These are phyloP conservation scores for Spinibarbus caldwelli DNA, from an alignment of 2,797 vertebrate species.

Conservation along the genomic window DNA sequence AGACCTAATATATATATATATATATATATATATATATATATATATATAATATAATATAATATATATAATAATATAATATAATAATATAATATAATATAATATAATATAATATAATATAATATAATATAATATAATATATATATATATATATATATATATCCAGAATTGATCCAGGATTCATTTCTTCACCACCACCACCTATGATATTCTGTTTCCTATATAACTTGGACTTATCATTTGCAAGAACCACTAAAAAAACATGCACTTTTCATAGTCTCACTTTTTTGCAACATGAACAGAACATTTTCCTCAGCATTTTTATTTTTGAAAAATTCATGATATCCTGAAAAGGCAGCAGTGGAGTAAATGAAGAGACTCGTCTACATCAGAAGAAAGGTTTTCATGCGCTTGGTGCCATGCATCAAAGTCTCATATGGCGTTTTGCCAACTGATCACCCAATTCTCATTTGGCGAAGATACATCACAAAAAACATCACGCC, in stretches of 20 bases:
- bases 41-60: no score
- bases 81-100: no score
- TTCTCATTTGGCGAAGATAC: conserved; percentile 61
- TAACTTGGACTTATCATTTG: background rate
- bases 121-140: no score
- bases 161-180: background rate
- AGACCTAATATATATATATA: no score
- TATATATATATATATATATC: no score
- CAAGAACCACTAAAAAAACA: background rate
- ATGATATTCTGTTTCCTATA: background rate
- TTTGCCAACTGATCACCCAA: conserved; percentile 67
- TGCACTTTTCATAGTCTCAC: background rate
- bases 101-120: no score
- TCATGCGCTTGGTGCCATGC: conserved; percentile 63
- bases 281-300: background rate
- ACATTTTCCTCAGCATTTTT: conserved; percentile 27
- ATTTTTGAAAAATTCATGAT: conserved; percentile 35
- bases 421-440: conserved; percentile 50
- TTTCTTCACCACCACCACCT: background rate
- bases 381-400: conserved; percentile 2
- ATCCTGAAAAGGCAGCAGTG: conserved; percentile 22
- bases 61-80: no score
- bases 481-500: conserved; percentile 62
- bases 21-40: no score
- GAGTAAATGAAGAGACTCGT: conserved; percentile 45